phyloP scores from a whole-genome alignment of 1,140 invertebrate genomes.

The Drosophila pandora region DNA sequence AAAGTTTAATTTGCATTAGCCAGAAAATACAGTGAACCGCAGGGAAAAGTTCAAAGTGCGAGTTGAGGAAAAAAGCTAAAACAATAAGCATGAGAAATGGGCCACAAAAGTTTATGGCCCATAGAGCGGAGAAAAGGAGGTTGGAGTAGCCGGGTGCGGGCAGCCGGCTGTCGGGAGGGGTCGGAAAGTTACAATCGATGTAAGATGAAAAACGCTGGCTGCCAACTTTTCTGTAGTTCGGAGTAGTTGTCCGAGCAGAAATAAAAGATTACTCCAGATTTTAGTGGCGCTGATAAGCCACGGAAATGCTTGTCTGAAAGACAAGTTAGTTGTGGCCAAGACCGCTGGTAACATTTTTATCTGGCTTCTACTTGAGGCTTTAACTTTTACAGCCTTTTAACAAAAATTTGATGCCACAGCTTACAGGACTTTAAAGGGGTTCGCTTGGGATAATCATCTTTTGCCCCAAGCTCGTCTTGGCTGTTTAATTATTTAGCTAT shows the following conservation, averaged over 20 bases:
- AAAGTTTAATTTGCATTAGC: constrained; percentile 69
- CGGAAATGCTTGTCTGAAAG: constrained; percentile 35
- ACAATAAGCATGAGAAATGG: constrained; percentile 57
- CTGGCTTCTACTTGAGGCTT: constrained; percentile 15
- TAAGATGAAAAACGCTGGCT: constrained; percentile 41
- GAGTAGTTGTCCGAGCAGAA: constrained; percentile 33
- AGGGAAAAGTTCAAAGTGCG: constrained; percentile 30
- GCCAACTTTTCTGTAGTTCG: constrained; percentile 48
- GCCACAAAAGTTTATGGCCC: constrained; percentile 43
- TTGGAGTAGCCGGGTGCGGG: not conserved
- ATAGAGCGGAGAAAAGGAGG: not conserved
- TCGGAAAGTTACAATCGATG: constrained; percentile 1
- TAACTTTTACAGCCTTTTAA: not conserved
- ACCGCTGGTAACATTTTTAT: constrained; percentile 14
- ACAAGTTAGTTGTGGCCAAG: constrained; percentile 49
- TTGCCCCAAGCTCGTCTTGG: not conserved
- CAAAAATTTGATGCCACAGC: not conserved
- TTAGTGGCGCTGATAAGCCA: constrained; percentile 45
- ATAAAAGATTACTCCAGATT: constrained; percentile 43
- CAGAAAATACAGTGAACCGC: constrained; percentile 34
- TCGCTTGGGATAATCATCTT: constrained; percentile 26
- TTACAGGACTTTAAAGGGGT: not conserved
- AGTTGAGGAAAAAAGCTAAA: constrained; percentile 23
- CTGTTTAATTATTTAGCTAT: constrained; percentile 55
- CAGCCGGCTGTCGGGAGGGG: not conserved